phyloP scores from a whole-genome alignment of 2,113 vertebrate species.

The Ailuropoda melanoleuca region DNA sequence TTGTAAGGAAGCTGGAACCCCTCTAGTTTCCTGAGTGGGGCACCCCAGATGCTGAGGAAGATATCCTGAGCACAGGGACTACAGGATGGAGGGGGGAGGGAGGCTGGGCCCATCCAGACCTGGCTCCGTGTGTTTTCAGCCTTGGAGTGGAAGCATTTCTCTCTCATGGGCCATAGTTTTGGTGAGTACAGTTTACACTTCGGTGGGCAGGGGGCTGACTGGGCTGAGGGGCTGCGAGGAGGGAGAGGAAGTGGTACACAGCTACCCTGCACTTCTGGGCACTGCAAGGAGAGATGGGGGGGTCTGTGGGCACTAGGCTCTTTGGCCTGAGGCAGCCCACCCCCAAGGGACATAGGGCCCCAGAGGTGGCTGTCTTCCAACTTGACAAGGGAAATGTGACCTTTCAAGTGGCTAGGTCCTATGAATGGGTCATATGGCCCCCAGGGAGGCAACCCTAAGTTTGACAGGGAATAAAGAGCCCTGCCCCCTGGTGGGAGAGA shows the following conservation, averaged over 20 bases:
- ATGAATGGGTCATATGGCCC: background rate
- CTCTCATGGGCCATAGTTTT: conserved; percentile 94
- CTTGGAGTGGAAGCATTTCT: conserved; percentile 91
- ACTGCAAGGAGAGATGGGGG: background rate
- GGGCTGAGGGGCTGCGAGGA: background rate
- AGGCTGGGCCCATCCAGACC: background rate
- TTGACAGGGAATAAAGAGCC: background rate
- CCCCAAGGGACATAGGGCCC: background rate
- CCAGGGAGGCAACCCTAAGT: background rate
- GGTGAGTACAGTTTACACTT: conserved; percentile 85
- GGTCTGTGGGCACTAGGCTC: background rate
- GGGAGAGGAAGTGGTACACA: fast-evolving
- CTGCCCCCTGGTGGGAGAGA: fast-evolving
- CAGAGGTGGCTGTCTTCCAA: background rate
- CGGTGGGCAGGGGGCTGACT: too few species aligned
- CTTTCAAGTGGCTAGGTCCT: background rate
- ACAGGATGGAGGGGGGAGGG: background rate
- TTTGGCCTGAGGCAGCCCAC: background rate
- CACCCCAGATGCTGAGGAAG: background rate
- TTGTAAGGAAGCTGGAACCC: background rate
- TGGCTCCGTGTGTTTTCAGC: conserved; percentile 84
- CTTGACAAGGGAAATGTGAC: background rate
- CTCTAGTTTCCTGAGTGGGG: background rate
- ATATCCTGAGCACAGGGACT: background rate
- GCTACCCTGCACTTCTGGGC: background rate